Base-by-base conservation (phyloP, 2,797 vertebrate species). In the Sparidentex hasta region DNA sequence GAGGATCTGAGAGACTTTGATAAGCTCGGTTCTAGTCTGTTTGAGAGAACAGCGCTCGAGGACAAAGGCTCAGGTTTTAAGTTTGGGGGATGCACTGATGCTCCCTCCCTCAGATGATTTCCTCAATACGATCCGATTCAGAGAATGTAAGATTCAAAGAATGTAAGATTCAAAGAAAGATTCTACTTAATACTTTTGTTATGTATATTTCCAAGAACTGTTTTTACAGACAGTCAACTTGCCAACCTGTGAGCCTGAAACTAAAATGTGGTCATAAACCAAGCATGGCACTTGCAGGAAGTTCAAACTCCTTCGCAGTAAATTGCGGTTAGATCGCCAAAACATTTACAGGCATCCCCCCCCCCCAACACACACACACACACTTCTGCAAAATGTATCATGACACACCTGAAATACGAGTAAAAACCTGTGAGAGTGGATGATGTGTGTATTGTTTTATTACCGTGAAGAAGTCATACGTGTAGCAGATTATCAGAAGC, bases 11-110 rank as follows among this genome's bases (percentile, higher is more conserved):
- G 21, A 66, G 48, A 61, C 47, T 71, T 59, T 80, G 72, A 65
- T 75, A 61, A 65, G 54, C 61, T 47, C 65, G 21, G 59, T 71
- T 80, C 61, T 41, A 65, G 59, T 74, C 47, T 74, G 59, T 65
- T 59, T 52, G 33, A 14, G 29, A 57, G 51, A 73, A 27, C 33
- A 59, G 16, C 0, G 51, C 71, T 54, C 4, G 59, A 65, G 59
- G 58, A 70, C 65, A 52, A 20, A 17, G 16, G 17, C 52, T 33
- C 65, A 57, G 47, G 59, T 48, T 14, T 21, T 70, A 25, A n/a
- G 48, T 41, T 41, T n/a, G 52, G 27, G 20, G 58, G 43, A 58
- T 33, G 16, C 46, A 57, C 20, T 54, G 52, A 52, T 47, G 51
- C n/a, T 21, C 23, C 4, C 5, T 11, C 38, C 38, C 38, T 11